These are phyloP conservation scores for Rhyacophila brunnea DNA, from an alignment of 1,140 invertebrate species.

Conservation along the genomic window DNA sequence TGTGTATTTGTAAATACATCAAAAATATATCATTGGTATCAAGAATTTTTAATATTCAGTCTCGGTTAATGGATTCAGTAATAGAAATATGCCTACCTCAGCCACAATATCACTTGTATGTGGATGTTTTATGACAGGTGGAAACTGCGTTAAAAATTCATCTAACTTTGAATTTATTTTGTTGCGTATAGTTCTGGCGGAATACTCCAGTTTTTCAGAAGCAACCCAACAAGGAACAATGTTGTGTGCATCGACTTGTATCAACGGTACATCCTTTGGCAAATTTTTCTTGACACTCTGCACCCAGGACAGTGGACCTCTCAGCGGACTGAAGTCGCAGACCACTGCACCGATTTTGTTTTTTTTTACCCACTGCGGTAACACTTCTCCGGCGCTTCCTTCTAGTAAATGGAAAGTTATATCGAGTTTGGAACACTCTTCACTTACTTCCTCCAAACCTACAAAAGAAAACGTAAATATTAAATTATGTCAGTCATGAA, in stretches of 20 bases:
- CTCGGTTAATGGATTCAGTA: no score
- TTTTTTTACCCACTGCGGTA: slow-evolving; percentile 70
- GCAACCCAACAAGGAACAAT: slow-evolving; percentile 84
- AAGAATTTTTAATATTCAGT: no score
- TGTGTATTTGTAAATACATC: no score
- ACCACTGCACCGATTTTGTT: slow-evolving; percentile 78
- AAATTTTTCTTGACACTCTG: slow-evolving; percentile 68
- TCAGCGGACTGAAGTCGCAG: slow-evolving; percentile 80
- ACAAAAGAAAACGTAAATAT: slow-evolving; percentile 35
- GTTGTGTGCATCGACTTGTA: slow-evolving; percentile 87
- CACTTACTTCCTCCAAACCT: slow-evolving; percentile 70
- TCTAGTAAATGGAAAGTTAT: slow-evolving; percentile 80
- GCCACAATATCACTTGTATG: slow-evolving; percentile 48
- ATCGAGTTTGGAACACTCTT: slow-evolving; percentile 69
- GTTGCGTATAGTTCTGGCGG: slow-evolving; percentile 80
- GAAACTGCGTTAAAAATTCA: slow-evolving; percentile 80
- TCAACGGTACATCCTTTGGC: slow-evolving; percentile 71
- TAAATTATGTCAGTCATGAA: no score
- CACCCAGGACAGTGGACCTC: slow-evolving; percentile 69
- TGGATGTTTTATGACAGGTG: slow-evolving; percentile 76
- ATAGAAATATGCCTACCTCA: slow-evolving; percentile 2
- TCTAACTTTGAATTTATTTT: slow-evolving; percentile 80
- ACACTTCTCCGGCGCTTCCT: slow-evolving; percentile 67
- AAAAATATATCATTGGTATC: no score
- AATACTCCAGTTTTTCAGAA: slow-evolving; percentile 85